Evolutionary conservation across 1,140 invertebrate genomes (phyloP), one percentile per base, ranked within the genome.

Genomic region (Pseudomyrmex pallidus): DNA sequence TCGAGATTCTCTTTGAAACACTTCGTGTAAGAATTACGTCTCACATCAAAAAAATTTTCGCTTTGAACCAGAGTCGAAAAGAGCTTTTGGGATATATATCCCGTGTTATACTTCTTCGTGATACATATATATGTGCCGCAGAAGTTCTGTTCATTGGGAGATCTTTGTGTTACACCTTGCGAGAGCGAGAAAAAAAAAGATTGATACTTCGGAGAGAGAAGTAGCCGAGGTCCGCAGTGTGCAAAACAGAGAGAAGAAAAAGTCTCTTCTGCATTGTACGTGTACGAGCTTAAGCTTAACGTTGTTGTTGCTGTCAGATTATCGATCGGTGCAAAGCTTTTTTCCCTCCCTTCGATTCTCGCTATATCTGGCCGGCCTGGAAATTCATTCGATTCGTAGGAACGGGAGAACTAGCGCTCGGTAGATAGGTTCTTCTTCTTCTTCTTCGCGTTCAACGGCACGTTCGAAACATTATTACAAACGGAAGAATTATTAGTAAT

Each of bases 271-370:
- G 4, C 46, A 59, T 44, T 56, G 74, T 46, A 44, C 13, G 10
- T 70, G 57, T 15, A 35, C 48, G 74, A 62, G 66, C 56, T 35
- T 52, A 63, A 52, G 54, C 46, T 20, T 50, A 35, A 12, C 73
- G 50, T 25, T 17, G 54, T 35, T 77, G 52, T 35, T 77, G 52
- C 17, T 61, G 48, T 5, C 44, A 73, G 70, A 86, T 66, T 77
- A 83, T 77, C 78, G 85, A 83, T 86, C 72, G 54, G 44, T 72
- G 52, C 35, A 22, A 86, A 87, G 50, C 52, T 62, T 61, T 72
- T 86, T 86, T 76, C 70, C 46, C 35, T 4, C 70, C 46, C 9
- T 13, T 10, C 56, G 66, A 85, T 85, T 84, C 35, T 35, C 54
- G 82, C 61, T 68, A 62, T 56, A 85, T 57, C 48, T 86, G 9